Evolutionary conservation across 2,797 vertebrate species (phyloP), one percentile per base, ranked within the genome.

Genomic region (Esox lucius): DNA sequence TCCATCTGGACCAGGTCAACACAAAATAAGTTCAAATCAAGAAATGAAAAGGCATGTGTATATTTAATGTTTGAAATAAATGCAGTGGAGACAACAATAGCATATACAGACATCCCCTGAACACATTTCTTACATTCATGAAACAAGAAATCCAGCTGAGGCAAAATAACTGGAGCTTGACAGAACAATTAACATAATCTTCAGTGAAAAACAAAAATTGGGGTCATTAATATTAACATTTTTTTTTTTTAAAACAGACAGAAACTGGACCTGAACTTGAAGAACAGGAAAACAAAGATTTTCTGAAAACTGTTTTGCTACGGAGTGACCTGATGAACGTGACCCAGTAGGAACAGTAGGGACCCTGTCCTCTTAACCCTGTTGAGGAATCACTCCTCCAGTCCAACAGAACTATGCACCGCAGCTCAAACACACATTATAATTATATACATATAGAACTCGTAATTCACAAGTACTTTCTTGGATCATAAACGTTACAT

Each of bases 11-110:
- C n/a, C n/a, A n/a, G n/a, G 70, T 26, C 22, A 51, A 70, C 31
- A 51, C 16, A 35, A 22, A 46, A 1, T 7, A 39, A 3, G 7
- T 3, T 3, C 19, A 66, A 31, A 49, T 17, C 39, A 6, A 28
- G 59, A 75, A 42, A 80, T 75, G 56, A 39, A 28, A 68, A 79
- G 49, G 64, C 49, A 70, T 92, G 90, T 88, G 92, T 46, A 35
- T 28, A 64, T 75, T 78, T 75, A 80, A 87, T 86, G 77, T 83
- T n/a, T 89, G 59, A 56, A 66, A 75, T 22, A 46, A 71, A 39
- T 80, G 53, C 42, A 87, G 85, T 22, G 2, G 69, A 78, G 78
- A 19, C 22, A 80, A 70, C 79, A 51, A 78, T 76, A 53, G 22
- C n/a, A 48, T 80, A 79, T 59, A 73, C 24, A 62, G 33, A 81